Evolutionary conservation across 2,888 invertebrate genomes (phyloP).

Genomic region (Drosophila tanythrix): DNA sequence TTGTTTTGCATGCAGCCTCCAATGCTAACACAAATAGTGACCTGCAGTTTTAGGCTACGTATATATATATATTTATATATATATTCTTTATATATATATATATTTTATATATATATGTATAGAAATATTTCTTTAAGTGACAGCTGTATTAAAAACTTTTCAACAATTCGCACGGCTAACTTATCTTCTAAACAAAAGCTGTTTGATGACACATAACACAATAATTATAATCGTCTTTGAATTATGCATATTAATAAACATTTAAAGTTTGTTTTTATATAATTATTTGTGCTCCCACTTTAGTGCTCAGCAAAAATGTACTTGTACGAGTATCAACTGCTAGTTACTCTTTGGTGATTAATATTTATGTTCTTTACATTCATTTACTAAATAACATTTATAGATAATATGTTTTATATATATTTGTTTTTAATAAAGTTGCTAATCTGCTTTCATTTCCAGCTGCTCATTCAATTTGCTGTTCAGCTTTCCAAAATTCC

Average conservation of each 20-base stretch:
- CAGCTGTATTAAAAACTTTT: constrained; percentile 34
- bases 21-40: constrained; percentile 56
- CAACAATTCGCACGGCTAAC: constrained; percentile 37
- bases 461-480: constrained; percentile 6
- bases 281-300: constrained; percentile 31
- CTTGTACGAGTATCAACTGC: constrained; percentile 26
- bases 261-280: constrained; percentile 18
- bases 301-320: constrained; percentile 68
- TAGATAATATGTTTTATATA: constrained; percentile 19
- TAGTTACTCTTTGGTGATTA: constrained; percentile 20
- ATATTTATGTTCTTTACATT: constrained; percentile 34
- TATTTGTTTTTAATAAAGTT: constrained; percentile 14
- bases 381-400: constrained; percentile 46
- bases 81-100: not conserved
- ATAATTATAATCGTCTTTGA: constrained; percentile 31
- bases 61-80: not conserved
- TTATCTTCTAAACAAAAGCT: constrained; percentile 52
- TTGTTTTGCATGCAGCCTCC: constrained; percentile 75
- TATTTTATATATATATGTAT: not conserved
- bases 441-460: constrained; percentile 35
- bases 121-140: not conserved
- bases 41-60: not conserved
- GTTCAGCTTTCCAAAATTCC: constrained; percentile 1
- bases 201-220: constrained; percentile 54
- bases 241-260: constrained; percentile 36